Conservation (phyloP, 2,113 vertebrate genomes). For the Brachyhypopomus occidentalis region DNA sequence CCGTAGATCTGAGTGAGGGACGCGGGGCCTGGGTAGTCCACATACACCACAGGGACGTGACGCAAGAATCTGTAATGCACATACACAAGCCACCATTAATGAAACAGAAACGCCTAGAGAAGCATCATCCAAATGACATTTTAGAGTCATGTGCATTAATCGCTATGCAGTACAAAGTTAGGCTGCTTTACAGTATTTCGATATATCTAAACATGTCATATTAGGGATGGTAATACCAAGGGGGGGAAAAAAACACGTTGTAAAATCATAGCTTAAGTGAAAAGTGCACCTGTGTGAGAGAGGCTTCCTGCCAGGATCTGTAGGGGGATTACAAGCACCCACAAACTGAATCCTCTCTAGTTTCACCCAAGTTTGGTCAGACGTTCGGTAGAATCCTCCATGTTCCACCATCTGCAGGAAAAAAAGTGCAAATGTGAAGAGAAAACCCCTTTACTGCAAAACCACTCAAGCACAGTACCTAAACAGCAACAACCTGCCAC, state of each 20-base stretch:
- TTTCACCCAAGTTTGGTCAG: conserved; percentile 98
- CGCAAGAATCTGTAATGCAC: conserved; percentile 83
- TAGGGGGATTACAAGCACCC: conserved; percentile 97
- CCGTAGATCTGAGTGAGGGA: conserved; percentile 98
- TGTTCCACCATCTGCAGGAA: conserved; percentile 93
- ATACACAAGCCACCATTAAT: not conserved
- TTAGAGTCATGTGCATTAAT: not conserved
- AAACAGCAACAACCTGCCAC: not conserved
- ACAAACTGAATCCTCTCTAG: conserved; percentile 98
- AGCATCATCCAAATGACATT: not conserved
- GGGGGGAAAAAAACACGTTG: not conserved
- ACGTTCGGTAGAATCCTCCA: conserved; percentile 96
- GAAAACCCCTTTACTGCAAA: not conserved
- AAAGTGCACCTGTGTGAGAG: conserved; percentile 87
- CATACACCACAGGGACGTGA: conserved; percentile 96
- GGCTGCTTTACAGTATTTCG: not conserved
- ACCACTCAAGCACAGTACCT: not conserved
- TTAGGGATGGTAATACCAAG: not conserved
- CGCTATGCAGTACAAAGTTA: not conserved
- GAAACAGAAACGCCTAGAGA: not conserved
- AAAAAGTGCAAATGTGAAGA: not conserved
- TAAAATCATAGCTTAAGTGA: not conserved
- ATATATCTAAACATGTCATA: not conserved
- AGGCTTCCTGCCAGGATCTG: conserved; percentile 96
- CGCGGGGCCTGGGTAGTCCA: conserved; percentile 96